Percentiles rank a stretch among this genome's conserved stretches.
phyloP scores from a whole-genome alignment of 1,140 invertebrate species.

The Homalodisca vitripennis region DNA sequence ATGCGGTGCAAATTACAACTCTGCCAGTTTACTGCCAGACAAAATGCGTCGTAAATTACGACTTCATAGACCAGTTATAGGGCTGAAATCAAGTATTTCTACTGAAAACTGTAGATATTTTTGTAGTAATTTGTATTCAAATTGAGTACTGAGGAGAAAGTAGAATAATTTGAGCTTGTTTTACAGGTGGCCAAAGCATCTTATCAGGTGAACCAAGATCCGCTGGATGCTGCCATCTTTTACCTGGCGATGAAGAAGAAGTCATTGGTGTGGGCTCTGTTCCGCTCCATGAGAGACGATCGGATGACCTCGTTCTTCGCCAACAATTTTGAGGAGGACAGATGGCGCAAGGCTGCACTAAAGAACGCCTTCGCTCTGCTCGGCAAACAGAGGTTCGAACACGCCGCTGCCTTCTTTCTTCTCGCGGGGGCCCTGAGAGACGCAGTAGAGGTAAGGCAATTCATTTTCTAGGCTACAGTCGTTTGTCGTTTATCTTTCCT shows the following conservation, averaged over 20 bases:
- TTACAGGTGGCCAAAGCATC: constrained; percentile 79
- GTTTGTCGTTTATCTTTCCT: too few species aligned
- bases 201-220: constrained; percentile 88
- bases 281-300: constrained; percentile 82
- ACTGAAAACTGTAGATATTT: too few species aligned
- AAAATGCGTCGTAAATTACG: too few species aligned
- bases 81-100: too few species aligned
- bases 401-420: constrained; percentile 97
- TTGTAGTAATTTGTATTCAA: too few species aligned
- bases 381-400: constrained; percentile 93
- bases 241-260: constrained; percentile 99
- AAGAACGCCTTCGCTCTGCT: constrained; percentile 97
- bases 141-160: too few species aligned
- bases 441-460: constrained; percentile 87
- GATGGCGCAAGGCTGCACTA: constrained; percentile 94
- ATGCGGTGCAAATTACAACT: too few species aligned
- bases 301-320: constrained; percentile 95
- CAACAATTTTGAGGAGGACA: constrained; percentile 90
- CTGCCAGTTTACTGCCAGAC: too few species aligned
- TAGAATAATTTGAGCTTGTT: too few species aligned
- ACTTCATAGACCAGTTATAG: too few species aligned
- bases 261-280: constrained; percentile 93
- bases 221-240: constrained; percentile 95
- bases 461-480: too few species aligned
- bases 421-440: constrained; percentile 92